Evolutionary conservation across 1,140 invertebrate species (phyloP).

Genomic region (Drosophila mauritiana): DNA sequence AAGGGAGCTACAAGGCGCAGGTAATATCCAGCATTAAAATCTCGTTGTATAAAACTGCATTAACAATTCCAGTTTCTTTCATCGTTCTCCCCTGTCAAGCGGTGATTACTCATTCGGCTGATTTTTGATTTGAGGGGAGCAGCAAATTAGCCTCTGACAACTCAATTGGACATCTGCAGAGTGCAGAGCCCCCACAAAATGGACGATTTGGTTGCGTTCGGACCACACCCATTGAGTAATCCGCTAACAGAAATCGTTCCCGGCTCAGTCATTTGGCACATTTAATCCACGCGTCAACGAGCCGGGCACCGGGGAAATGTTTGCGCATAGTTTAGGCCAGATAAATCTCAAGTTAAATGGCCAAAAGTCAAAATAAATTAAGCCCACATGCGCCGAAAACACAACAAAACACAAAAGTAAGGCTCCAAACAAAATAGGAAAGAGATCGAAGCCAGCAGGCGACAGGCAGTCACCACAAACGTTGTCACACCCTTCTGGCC

Average conservation of each 20-base stretch:
- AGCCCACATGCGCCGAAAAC: slow-evolving; percentile 69
- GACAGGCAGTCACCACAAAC: slow-evolving; percentile 71
- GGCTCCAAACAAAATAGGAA: slow-evolving; percentile 29
- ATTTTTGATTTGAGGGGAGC: slow-evolving; percentile 28
- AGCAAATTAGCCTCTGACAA: slow-evolving; percentile 57
- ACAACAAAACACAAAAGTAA: neutral
- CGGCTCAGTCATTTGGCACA: slow-evolving; percentile 73
- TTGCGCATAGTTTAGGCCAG: slow-evolving; percentile 78
- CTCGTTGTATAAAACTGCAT: slow-evolving; percentile 9
- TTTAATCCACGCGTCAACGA: slow-evolving; percentile 78
- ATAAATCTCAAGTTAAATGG: slow-evolving; percentile 82
- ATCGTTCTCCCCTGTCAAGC: slow-evolving; percentile 3
- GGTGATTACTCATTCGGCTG: slow-evolving; percentile 40
- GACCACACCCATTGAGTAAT: slow-evolving; percentile 64
- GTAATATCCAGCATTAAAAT: slow-evolving; percentile 2
- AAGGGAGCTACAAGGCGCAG: slow-evolving; percentile 2
- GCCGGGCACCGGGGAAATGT: slow-evolving; percentile 59
- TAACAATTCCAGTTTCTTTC: slow-evolving; percentile 17
- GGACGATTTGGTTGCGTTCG: slow-evolving; percentile 18
- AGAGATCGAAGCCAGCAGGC: slow-evolving; percentile 51
- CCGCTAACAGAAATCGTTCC: slow-evolving; percentile 48
- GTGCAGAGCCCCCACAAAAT: slow-evolving; percentile 15
- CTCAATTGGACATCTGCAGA: slow-evolving; percentile 65
- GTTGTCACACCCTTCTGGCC: slow-evolving; percentile 81
- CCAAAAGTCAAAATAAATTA: slow-evolving; percentile 83